A percentile compares a stretch with the other conserved stretches of the same genome.
Conservation (phyloP, 2,888 invertebrate genomes). For the Clunio marinus region DNA sequence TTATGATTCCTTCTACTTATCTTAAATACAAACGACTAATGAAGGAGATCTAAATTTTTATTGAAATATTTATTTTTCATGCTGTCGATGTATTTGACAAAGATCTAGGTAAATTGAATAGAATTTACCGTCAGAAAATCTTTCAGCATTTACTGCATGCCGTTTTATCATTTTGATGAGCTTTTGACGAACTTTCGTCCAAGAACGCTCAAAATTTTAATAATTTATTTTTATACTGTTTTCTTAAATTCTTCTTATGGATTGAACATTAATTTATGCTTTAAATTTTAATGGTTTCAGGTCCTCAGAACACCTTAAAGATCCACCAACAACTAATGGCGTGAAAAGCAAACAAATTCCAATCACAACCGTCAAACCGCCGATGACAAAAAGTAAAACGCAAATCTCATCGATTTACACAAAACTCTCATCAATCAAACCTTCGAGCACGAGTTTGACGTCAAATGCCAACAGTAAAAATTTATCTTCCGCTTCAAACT, state of each 20-base stretch:
- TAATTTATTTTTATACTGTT: background rate
- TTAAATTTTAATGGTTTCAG: background rate
- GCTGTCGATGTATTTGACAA: background rate
- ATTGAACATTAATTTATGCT: background rate
- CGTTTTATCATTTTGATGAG: background rate
- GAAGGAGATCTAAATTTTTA: background rate
- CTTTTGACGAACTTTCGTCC: background rate
- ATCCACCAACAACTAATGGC: background rate
- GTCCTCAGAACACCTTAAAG: constrained; percentile 2
- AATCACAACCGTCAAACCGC: constrained; percentile 22
- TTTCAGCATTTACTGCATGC: background rate
- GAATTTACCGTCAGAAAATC: background rate
- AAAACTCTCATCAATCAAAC: constrained; percentile 33
- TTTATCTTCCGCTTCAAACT: constrained; percentile 25
- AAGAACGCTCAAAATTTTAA: background rate
- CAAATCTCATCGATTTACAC: constrained; percentile 36
- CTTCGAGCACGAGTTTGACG: background rate
- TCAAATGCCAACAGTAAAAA: constrained; percentile 5
- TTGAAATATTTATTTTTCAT: constrained; percentile 23
- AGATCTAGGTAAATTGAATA: constrained; percentile 20
- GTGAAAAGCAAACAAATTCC: constrained; percentile 18
- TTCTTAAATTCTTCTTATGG: too few species aligned
- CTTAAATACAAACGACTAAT: background rate
- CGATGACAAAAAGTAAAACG: constrained; percentile 25
- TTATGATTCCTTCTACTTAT: background rate